Evolutionary conservation across 2,888 invertebrate genomes (phyloP).

Genomic region (Mythimna loreyi): DNA sequence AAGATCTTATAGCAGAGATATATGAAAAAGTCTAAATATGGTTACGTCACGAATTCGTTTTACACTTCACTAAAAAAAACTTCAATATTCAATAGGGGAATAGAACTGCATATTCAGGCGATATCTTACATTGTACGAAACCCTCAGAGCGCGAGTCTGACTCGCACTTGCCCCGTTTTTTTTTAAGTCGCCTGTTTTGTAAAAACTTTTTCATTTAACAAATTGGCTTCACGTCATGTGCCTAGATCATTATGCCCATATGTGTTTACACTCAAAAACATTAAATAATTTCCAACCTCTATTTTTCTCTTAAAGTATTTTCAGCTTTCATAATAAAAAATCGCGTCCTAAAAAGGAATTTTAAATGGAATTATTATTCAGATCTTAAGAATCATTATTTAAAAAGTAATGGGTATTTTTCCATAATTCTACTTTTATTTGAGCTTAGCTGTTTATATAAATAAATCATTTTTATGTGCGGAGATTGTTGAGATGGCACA

Average conservation of each 20-base stretch:
- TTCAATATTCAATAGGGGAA: too few relatives aligned
- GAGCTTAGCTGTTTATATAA: constrained; percentile 35
- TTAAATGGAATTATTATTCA: constrained; percentile 47
- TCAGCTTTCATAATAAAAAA: constrained; percentile 18
- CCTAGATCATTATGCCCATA: neutral
- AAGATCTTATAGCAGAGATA: too few relatives aligned
- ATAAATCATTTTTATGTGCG: constrained; percentile 53
- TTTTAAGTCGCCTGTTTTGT: neutral
- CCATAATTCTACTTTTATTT: constrained; percentile 16
- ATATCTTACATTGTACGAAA: too few relatives aligned
- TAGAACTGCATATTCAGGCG: too few relatives aligned
- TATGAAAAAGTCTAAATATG: too few relatives aligned
- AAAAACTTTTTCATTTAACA: too few relatives aligned
- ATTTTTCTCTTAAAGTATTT: constrained; percentile 17
- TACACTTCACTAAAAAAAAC: too few relatives aligned
- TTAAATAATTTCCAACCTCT: neutral
- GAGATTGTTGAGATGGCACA: constrained; percentile 50
- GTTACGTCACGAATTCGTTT: too few relatives aligned
- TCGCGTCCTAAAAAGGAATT: constrained; percentile 24
- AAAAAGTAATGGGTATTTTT: constrained; percentile 28
- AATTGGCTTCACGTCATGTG: neutral
- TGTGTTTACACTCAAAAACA: neutral
- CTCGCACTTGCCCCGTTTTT: too few relatives aligned
- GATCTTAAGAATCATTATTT: constrained; percentile 22
- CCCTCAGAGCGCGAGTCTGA: too few relatives aligned